Evolutionary conservation across 2,113 vertebrate genomes (phyloP).

Genomic region (Rhadina sibilatrix): DNA sequence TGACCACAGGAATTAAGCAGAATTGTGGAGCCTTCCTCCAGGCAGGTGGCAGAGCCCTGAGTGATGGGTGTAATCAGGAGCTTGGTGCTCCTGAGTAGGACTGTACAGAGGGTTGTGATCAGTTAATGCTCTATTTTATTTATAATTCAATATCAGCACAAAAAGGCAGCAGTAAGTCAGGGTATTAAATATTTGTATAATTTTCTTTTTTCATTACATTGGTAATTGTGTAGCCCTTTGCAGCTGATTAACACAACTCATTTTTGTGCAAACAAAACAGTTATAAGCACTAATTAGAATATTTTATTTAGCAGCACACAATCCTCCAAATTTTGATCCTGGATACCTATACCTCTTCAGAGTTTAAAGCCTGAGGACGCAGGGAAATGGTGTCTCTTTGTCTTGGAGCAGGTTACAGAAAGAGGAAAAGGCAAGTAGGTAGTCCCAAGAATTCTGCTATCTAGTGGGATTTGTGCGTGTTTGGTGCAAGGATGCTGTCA

Average conservation of each 20-base stretch:
- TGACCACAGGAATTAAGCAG: background rate
- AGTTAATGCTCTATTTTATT: constrained; percentile 6
- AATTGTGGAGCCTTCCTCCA: background rate
- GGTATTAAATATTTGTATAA: constrained; percentile 5
- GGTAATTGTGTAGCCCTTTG: background rate
- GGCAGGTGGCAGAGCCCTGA: background rate
- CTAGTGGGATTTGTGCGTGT: background rate
- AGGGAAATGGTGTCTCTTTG: background rate
- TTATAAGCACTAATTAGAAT: background rate
- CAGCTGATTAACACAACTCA: constrained; percentile 27
- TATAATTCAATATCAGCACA: constrained; percentile 6
- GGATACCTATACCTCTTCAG: background rate
- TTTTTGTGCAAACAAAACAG: constrained; percentile 2
- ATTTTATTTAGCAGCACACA: background rate
- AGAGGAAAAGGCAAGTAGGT: background rate
- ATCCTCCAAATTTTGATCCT: background rate
- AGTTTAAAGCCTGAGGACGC: background rate
- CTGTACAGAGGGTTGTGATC: background rate
- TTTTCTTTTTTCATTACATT: constrained; percentile 5
- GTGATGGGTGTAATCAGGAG: background rate
- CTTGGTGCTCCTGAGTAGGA: background rate
- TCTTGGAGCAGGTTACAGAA: background rate
- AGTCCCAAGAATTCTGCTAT: background rate
- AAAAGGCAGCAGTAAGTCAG: background rate
- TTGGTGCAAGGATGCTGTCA: background rate